A percentile compares a stretch with the other conserved stretches of the same genome.
These are phyloP conservation scores for Umimayanthus chanpuru DNA, from an alignment of 92 coral and sea anemone species.

Conservation along the genomic window DNA sequence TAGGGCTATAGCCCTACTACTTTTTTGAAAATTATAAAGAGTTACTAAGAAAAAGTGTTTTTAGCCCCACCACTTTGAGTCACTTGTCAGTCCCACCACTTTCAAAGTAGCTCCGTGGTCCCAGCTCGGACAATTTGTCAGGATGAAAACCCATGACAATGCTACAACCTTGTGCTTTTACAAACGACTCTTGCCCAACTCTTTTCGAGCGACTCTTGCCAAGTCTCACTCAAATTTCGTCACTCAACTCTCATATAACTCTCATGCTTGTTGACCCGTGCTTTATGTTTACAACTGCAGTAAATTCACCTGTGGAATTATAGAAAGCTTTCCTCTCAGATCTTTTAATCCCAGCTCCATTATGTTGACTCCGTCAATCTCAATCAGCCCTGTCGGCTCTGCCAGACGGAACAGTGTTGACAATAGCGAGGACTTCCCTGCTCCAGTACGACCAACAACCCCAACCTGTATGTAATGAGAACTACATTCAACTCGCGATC, in stretches of 20 bases:
- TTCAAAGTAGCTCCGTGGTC: no score
- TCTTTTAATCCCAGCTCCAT: conserved; percentile 58
- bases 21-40: no score
- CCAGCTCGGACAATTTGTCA: no score
- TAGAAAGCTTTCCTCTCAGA: conserved; percentile 64
- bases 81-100: no score
- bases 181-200: no score
- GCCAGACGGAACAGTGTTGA: conserved; percentile 72
- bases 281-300: neutral
- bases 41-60: no score
- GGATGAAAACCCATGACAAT: no score
- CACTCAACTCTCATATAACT: neutral
- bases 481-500: neutral
- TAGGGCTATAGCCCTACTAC: no score
- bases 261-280: no score
- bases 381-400: conserved; percentile 64
- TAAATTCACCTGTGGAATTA: conserved; percentile 64
- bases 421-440: conserved; percentile 68
- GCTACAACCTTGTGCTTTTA: no score
- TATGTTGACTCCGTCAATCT: conserved; percentile 64
- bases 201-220: no score
- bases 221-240: neutral
- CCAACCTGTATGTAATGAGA: conserved; percentile 50
- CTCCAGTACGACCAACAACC: conserved; percentile 74
- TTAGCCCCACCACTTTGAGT: no score